Conservation (phyloP, 2,113 vertebrate species). For the Malurus cyaneus region DNA sequence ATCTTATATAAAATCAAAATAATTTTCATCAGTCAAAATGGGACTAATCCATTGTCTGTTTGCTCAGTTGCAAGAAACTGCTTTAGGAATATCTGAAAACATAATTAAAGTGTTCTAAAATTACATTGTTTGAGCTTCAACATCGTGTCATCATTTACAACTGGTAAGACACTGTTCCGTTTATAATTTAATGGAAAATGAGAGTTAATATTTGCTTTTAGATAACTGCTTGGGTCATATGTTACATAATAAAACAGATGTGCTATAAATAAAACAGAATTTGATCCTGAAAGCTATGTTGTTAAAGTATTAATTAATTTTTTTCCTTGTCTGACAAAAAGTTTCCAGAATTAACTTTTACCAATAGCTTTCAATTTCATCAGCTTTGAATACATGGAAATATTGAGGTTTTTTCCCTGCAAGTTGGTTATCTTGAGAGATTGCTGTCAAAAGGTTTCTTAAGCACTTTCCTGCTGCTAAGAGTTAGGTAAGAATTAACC, state of each 20-base stretch:
- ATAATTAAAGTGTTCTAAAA: background rate
- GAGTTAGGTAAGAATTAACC: background rate
- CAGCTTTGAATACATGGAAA: background rate
- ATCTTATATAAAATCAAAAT: background rate
- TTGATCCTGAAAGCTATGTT: background rate
- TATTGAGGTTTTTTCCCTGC: background rate
- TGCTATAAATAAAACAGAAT: background rate
- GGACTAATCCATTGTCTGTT: background rate
- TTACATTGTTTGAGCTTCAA: background rate
- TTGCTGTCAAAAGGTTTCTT: background rate
- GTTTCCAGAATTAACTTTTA: background rate
- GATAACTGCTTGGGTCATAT: background rate
- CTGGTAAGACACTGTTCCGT: background rate
- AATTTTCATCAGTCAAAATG: background rate
- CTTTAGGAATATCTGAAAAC: background rate
- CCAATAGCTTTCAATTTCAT: background rate
- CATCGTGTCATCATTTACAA: background rate
- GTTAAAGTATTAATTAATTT: background rate
- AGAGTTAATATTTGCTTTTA: slow-evolving; percentile 21
- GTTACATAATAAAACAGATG: background rate
- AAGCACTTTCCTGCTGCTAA: background rate
- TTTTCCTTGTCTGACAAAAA: background rate
- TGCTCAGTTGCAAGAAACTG: background rate
- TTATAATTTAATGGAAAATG: background rate
- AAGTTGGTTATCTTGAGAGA: background rate